These are phyloP conservation scores for Harpagifer antarcticus DNA, from an alignment of 2,797 vertebrate genomes.

Conservation along the genomic window DNA sequence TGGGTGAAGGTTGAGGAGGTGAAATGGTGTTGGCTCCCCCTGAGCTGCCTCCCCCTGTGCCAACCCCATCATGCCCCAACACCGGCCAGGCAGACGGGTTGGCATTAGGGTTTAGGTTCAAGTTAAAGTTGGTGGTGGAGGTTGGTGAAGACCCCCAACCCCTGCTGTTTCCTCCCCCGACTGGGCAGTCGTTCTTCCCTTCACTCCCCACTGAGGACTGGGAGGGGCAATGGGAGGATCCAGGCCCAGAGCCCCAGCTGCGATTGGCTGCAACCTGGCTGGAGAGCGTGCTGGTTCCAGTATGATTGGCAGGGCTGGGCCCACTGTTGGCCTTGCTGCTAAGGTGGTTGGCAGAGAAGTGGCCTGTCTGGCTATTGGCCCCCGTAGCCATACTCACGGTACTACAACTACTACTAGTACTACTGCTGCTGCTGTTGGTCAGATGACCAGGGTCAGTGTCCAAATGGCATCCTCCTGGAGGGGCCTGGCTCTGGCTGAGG, in stretches of 20 bases:
- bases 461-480: conserved; percentile 93
- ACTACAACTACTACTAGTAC: conserved; percentile 84
- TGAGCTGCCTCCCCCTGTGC: conserved; percentile 92
- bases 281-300: conserved; percentile 88
- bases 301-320: conserved; percentile 87
- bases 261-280: conserved; percentile 91
- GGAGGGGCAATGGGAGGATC: conserved; percentile 75
- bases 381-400: conserved; percentile 97
- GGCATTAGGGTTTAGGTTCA: conserved; percentile 98
- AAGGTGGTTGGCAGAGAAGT: conserved; percentile 84
- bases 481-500: conserved; percentile 91
- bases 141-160: conserved; percentile 91
- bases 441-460: conserved; percentile 89
- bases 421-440: conserved; percentile 86
- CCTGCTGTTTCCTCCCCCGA: conserved; percentile 87
- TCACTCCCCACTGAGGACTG: conserved; percentile 82
- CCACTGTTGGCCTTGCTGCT: conserved; percentile 82
- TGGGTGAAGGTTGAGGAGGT: conserved; percentile 77
- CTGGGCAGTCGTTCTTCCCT: conserved; percentile 90
- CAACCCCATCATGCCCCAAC: conserved; percentile 93
- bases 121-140: conserved; percentile 94
- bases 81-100: conserved; percentile 97
- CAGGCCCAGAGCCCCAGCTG: conserved; percentile 89
- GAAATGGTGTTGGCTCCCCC: conserved; percentile 90
- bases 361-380: conserved; percentile 88